Evolutionary conservation across 2,888 invertebrate genomes (phyloP).

Genomic region (Drosophila borealis): DNA sequence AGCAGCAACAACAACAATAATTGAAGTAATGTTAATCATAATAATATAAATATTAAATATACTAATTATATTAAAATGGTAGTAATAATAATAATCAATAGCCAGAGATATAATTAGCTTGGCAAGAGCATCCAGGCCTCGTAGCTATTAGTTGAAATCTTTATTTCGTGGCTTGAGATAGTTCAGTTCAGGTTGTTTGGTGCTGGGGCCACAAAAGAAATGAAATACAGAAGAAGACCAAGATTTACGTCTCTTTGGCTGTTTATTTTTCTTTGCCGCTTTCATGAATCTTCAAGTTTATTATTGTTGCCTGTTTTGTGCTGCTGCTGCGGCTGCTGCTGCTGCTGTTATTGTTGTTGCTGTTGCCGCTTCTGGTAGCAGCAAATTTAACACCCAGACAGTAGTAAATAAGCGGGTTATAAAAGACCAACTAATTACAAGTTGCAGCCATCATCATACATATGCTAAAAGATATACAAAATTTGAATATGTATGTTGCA

Average conservation of each 20-base stretch:
- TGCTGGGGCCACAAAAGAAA: conserved; percentile 62
- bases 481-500: conserved; percentile 55
- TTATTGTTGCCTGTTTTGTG: conserved; percentile 64
- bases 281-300: conserved; percentile 80
- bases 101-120: not conserved
- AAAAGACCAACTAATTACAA: conserved; percentile 82
- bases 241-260: conserved; percentile 72
- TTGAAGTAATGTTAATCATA: too few relatives aligned
- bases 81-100: too few relatives aligned
- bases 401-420: conserved; percentile 71
- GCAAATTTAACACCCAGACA: conserved; percentile 71
- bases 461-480: conserved; percentile 34
- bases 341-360: too few relatives aligned
- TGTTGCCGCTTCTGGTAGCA: conserved; percentile 60
- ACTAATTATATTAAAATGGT: too few relatives aligned
- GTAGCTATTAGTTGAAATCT: not conserved
- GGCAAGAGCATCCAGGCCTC: conserved; percentile 15
- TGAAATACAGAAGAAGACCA: conserved; percentile 73
- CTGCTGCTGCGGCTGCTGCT: conserved; percentile 33
- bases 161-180: conserved; percentile 40
- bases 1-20: too few relatives aligned
- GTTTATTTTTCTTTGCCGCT: conserved; percentile 77
- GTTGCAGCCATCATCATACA: conserved; percentile 53
- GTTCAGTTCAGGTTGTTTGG: conserved; percentile 58
- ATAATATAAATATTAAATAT: too few relatives aligned